Conservation (phyloP, 2,888 invertebrate species). For the Drosophila mercatorum region DNA sequence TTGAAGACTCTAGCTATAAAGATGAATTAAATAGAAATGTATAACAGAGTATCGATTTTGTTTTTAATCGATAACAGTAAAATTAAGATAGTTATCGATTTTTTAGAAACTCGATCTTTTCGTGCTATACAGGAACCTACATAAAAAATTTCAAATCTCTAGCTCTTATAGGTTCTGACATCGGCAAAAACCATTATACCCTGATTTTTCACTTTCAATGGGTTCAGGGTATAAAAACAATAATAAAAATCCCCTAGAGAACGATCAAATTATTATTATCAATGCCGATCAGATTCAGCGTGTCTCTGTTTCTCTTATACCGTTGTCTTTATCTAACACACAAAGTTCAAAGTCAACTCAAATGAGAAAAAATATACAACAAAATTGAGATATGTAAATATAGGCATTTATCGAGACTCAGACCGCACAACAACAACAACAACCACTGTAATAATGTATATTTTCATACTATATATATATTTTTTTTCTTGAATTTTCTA, state of each 20-base stretch:
- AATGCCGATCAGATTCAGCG: conserved; percentile 36
- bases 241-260: not conserved
- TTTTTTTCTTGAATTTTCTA: conserved; percentile 13
- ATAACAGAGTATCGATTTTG: too few species aligned
- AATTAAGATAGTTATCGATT: too few species aligned
- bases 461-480: conserved; percentile 3
- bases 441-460: conserved; percentile 17
- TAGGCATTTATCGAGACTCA: conserved; percentile 18
- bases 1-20: too few species aligned
- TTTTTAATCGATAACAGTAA: too few species aligned
- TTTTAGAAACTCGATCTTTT: too few species aligned
- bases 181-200: too few species aligned
- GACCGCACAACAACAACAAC: conserved; percentile 23
- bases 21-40: too few species aligned
- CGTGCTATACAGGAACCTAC: too few species aligned
- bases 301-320: conserved; percentile 1
- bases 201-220: too few species aligned
- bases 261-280: conserved; percentile 14
- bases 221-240: not conserved
- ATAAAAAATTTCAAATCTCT: too few species aligned
- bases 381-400: conserved; percentile 39
- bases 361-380: not conserved
- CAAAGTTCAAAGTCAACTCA: conserved; percentile 8
- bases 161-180: too few species aligned
- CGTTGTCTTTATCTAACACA: conserved; percentile 1